Evolutionary conservation across 2,797 vertebrate species (phyloP), one percentile per base, ranked within the genome.

Genomic region (Notamacropus eugenii): DNA sequence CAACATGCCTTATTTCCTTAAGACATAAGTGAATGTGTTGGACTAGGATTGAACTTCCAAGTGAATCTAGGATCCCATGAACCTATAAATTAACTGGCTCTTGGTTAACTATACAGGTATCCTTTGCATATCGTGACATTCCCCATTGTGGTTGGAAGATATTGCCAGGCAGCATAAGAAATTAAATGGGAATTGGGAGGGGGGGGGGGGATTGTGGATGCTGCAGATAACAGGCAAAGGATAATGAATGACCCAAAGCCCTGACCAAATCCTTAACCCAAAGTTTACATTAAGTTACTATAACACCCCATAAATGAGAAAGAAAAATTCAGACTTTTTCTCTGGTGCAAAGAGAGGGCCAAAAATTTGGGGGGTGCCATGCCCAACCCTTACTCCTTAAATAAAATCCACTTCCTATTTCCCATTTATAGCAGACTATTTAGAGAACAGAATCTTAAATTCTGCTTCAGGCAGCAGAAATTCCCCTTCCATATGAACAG

Each of bases 401-500:
- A 58, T 1, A 87, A 93, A 93, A 94, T 40, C 1, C 31, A 55
- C 56, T 3, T 62, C 40, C 19, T 46, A 46, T 24, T 82, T 82
- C 22, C 67, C 67, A 74, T 74, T 40, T 74, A 16, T 74, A 40
- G 74, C 6, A 28, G 40, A 0, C 40, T 87, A 87, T 87, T 87
- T 87, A 87, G 74, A 27, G 74, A 87, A 87, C 40, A 87, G 27
- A 82, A 87, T 34, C 67, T 13, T 96, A 27, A 12, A 34, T 24
- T 24, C 4, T 92, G 5, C 55, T n/a, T 24, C 5, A 46, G 5
- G 14, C 29, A 94, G 55, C 4, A 90, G 46, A 55, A 34, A 55
- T 96, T 95, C 90, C 34, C 74, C 92, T 87, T 50, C 74, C 24
- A 93, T 27, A 93, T 94, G 90, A 87, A 55, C 1, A 93, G 19